phyloP scores from a whole-genome alignment of 2,797 vertebrate species.

The Anguilla obscura region DNA sequence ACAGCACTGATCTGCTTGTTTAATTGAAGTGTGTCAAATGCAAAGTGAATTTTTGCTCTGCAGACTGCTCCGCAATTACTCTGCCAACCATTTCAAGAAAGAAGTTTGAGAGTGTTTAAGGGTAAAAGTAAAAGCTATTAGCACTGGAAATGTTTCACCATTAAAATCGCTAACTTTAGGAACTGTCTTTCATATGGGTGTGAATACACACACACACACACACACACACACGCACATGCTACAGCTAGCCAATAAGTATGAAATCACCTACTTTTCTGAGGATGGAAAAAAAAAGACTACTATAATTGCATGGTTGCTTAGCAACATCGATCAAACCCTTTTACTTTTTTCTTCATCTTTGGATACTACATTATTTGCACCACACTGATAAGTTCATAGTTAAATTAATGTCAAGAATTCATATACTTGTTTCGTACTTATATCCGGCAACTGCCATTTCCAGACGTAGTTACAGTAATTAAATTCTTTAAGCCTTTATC shows the following conservation, averaged over 20 bases:
- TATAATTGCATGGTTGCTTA: conserved; percentile 8
- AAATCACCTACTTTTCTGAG: conserved; percentile 4
- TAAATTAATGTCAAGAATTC: conserved; percentile 28
- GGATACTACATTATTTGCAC: background rate
- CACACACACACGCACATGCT: background rate
- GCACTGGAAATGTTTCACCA: background rate
- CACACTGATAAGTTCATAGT: conserved; percentile 3
- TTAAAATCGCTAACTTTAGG: background rate
- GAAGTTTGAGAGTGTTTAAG: background rate
- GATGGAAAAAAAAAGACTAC: background rate
- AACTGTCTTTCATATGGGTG: background rate
- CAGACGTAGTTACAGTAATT: conserved; percentile 26
- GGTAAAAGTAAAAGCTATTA: conserved; percentile 25
- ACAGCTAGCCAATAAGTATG: conserved; percentile 7
- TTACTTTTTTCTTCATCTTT: conserved; percentile 18
- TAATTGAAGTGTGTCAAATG: conserved; percentile 1
- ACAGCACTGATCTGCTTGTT: background rate
- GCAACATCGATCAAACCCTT: background rate
- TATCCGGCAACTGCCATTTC: conserved; percentile 16
- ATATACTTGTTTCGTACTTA: conserved; percentile 24
- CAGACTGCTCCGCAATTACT: background rate
- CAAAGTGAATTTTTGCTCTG: background rate
- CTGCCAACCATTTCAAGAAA: background rate
- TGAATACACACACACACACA: background rate
- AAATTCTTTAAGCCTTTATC: conserved; percentile 32